Percentiles rank a stretch among this genome's conserved stretches.
Conservation (phyloP, 2,797 vertebrate species). For the Alosa sapidissima region DNA sequence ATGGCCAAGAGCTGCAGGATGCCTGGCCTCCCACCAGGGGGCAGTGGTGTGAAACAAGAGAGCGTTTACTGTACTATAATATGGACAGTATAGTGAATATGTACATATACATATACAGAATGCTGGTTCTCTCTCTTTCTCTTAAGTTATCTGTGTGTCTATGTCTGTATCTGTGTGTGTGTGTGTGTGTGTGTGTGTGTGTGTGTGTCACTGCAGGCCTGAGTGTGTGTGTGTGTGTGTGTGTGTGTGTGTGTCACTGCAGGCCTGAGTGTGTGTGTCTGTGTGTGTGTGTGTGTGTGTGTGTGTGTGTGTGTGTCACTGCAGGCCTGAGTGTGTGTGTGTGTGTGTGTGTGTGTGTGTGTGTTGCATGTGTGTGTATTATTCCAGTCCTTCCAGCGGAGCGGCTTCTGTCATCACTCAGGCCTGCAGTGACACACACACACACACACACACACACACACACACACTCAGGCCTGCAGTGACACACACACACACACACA, state of each 20-base stretch:
- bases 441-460: no score
- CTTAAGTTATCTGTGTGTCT: no score
- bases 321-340: no score
- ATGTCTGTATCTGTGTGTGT: not conserved
- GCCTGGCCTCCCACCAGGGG: not conserved
- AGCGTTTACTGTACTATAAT: no score
- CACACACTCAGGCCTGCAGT: no score
- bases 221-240: conserved; percentile 18
- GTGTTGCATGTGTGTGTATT: not conserved
- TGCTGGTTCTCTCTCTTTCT: no score
- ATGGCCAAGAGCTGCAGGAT: not conserved
- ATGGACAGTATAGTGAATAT: not conserved
- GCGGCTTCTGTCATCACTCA: conserved; percentile 19
- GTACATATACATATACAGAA: no score
- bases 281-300: conserved; percentile 28
- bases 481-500: no score
- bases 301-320: conserved; percentile 30
- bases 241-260: conserved; percentile 26
- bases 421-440: no score
- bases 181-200: conserved; percentile 16
- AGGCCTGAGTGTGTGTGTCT: conserved; percentile 25
- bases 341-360: conserved; percentile 9
- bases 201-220: no score
- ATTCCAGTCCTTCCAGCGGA: not conserved
- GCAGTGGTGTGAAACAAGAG: not conserved